Base-by-base conservation (phyloP, 2,888 invertebrate species). In the Synergus japonicus region DNA sequence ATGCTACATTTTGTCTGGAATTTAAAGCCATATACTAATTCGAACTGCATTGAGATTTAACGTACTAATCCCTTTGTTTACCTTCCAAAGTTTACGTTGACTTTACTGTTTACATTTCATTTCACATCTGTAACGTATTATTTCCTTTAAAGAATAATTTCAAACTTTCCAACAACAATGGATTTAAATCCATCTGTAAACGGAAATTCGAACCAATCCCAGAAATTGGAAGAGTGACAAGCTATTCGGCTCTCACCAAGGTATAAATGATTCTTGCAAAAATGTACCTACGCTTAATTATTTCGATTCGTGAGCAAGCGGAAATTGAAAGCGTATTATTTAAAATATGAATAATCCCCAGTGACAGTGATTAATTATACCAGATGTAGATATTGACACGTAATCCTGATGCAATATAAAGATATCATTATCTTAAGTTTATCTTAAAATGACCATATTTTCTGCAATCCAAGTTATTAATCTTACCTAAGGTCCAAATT, bases 341-440 rank as follows among this genome's bases (percentile, higher is more conserved):
- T 37, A 73, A 73, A 54, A 54, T 41, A 54, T 73, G 37, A 18
- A 37, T 73, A 54, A 54, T 69, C 49, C 41, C 9, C 43, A 10
- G n/a, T 18, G 43, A 66, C 43, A 65, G 41, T 73, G 54, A 73
- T 73, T 73, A 73, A 73, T 73, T 73, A 73, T 15, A 73, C 37
- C 9, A 37, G 37, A 37, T 37, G 37, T 49, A 69, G 46, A 73
- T 49, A 54, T 37, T 37, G 15, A 73, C 73, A 73, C 73, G 73
- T 73, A 73, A 73, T 73, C 73, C 54, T 73, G 54, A 73, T 73
- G 73, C 73, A 73, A 73, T 73, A 73, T 73, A 58, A 54, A 54
- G 54, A 54, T 73, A 73, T 73, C n/a, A 37, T 73, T 54, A 73
- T 73, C 73, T 73, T n/a, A 73, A 73, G n/a, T 73, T 54, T 54